Evolutionary conservation across 2,888 invertebrate genomes (phyloP), one percentile per base, ranked within the genome.

Genomic region (Drosophila falleni): DNA sequence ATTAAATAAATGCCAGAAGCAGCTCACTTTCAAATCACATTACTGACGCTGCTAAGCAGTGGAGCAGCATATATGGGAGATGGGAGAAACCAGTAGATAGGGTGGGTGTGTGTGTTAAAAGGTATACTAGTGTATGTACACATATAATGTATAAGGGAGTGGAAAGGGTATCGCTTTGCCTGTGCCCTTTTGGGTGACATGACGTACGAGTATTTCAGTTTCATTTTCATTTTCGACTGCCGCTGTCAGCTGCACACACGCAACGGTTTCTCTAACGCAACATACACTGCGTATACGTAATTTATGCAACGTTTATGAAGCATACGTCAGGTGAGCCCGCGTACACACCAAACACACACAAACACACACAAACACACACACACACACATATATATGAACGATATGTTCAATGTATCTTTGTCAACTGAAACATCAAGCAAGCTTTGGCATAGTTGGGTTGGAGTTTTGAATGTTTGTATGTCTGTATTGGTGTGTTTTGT

Each of bases 1-100:
- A 72, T 79, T 85, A 79, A 85, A 85, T 79, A 85, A 85, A 79
- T 82, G 88, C 86, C 83, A 86, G 56, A 60, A 77, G 74, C 86
- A 88, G 83, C 72, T 87, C 82, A 75, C 71, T 81, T 81, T 68
- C 75, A 84, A 74, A 84, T 87, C 83, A 86, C 65, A 86, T 81
- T 77, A 74, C 74, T 51, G 44, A 46, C 54, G 37, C 46, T 39
- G 31, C 16, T 23, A 26, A 29, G 42, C 59, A 19, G n/a, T 15
- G 11, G 33, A 16, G 35, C 10, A 33, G 42, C 23, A 42, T 10
- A 19, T 8, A 1, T 23, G 23, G 37, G 13, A 1, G 33, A 1
- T 23, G 23, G 37, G 13, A 1, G 33, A 0, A 5, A n/a, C 26
- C 3, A 37, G 3, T 8, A 15, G 16, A 11, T 15, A 16, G 23